Evolutionary conservation across 2,888 invertebrate species (phyloP), one percentile per base, ranked within the genome.

Genomic region (Drosophila hamatofila): DNA sequence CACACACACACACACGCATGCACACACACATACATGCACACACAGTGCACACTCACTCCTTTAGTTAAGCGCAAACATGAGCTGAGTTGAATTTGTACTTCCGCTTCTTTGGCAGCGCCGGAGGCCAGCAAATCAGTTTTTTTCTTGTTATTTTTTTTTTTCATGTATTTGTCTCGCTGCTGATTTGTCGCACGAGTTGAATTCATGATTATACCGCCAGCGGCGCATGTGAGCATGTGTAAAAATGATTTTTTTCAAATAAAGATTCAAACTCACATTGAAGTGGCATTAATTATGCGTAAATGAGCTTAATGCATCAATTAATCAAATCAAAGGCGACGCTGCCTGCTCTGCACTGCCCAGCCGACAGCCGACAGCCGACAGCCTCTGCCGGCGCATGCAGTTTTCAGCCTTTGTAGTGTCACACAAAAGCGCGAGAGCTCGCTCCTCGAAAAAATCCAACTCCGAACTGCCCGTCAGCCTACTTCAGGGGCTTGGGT

Each of bases 231-330:
- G 39, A 68, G 65, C 62, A 76, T 67, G 52, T 66, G 66, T 61
- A 67, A 41, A 61, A 59, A 54, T 65, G 16, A 23, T 35, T 67
- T 66, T 67, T 39, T 39, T 52, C 18, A 60, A 77, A 72, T 52
- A 62, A 44, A 64, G 57, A 65, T 75, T 75, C 78, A 85, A 78
- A 74, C 71, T 68, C 80, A 70, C 71, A 70, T 67, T 81, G 66
- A 80, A 85, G 84, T 77, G 80, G 73, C 77, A 85, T 85, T 85
- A 85, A 80, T 87, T 89, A 85, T 85, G 84, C 84, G 84, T 85
- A 85, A 85, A 85, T 85, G 84, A 83, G 88, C 84, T 89, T 85
- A 83, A 85, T 89, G 84, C 84, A 85, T 85, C 84, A 85, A 85
- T 85, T 85, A 85, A 84, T 85, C 89, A 89, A 89, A 85, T 85